Percentiles rank a stretch among this genome's conserved stretches.
Evolutionary conservation across 2,888 invertebrate species (phyloP).

Genomic region (Drosophila setosimentum): DNA sequence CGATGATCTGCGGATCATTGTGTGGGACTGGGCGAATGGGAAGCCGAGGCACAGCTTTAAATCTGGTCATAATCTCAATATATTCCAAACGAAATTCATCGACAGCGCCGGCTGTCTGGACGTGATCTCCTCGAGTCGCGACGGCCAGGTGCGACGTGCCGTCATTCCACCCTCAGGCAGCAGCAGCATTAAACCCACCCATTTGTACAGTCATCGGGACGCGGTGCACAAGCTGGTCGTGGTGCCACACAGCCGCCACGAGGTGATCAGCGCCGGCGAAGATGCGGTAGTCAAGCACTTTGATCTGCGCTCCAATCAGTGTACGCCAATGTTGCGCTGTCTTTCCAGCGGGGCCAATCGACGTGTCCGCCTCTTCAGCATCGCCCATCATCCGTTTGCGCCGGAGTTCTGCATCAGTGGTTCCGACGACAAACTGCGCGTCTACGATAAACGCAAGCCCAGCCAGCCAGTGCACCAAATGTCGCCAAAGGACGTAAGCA

Average conservation of each 20-base stretch:
- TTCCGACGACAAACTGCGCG: slow-evolving; percentile 90
- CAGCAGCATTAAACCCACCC: slow-evolving; percentile 83
- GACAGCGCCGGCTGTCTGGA: slow-evolving; percentile 90
- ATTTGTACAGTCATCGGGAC: slow-evolving; percentile 90
- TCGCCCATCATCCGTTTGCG: slow-evolving; percentile 93
- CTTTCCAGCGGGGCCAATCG: slow-evolving; percentile 87
- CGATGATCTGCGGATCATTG: slow-evolving; percentile 93
- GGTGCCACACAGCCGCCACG: slow-evolving; percentile 90
- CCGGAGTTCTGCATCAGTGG: slow-evolving; percentile 94
- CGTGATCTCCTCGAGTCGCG: slow-evolving; percentile 94
- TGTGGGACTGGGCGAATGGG: slow-evolving; percentile 96
- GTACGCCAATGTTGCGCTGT: slow-evolving; percentile 73
- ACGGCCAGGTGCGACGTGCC: slow-evolving; percentile 92
- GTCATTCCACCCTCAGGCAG: slow-evolving; percentile 87
- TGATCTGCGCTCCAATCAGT: slow-evolving; percentile 89
- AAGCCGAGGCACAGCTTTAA: slow-evolving; percentile 89
- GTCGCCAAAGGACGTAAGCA: slow-evolving; percentile 65
- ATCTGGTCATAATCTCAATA: slow-evolving; percentile 94
- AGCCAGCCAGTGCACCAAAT: slow-evolving; percentile 87
- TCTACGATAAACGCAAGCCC: slow-evolving; percentile 90
- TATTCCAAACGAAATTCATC: slow-evolving; percentile 96
- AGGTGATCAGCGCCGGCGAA: slow-evolving; percentile 94
- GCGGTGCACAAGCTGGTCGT: slow-evolving; percentile 95
- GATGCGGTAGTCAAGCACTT: slow-evolving; percentile 93
- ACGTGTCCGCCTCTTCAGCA: slow-evolving; percentile 92